These are phyloP conservation scores for Bufo bufo DNA, from an alignment of 2,113 vertebrate genomes.

Conservation along the genomic window DNA sequence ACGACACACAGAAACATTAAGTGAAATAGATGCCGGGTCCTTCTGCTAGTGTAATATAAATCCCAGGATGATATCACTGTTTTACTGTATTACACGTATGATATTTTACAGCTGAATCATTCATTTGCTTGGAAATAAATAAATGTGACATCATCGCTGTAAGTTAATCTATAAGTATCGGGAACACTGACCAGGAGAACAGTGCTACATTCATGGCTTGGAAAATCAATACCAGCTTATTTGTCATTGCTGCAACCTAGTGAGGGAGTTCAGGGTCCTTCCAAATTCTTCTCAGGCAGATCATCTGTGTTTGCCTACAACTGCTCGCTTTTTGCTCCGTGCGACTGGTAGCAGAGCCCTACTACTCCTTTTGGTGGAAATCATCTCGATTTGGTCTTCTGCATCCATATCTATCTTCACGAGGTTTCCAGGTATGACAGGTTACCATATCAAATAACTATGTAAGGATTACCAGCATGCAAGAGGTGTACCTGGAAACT, in stretches of 20 bases:
- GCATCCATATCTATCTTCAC: background rate
- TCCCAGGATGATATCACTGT: background rate
- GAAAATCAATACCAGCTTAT: constrained; percentile 63
- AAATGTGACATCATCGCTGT: constrained; percentile 48
- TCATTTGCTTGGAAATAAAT: background rate
- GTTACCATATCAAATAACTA: background rate
- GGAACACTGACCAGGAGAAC: constrained; percentile 68
- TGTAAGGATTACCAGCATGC: background rate
- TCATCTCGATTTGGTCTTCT: background rate
- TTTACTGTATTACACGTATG: background rate
- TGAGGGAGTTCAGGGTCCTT: constrained; percentile 31
- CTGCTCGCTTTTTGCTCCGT: background rate
- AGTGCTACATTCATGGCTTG: constrained; percentile 64
- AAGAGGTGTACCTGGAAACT: background rate
- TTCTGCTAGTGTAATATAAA: background rate
- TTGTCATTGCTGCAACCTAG: constrained; percentile 48
- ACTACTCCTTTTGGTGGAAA: background rate
- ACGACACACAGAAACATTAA: no score
- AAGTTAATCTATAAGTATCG: constrained; percentile 59
- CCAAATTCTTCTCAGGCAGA: constrained; percentile 46
- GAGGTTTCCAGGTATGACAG: background rate
- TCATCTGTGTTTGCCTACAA: constrained; percentile 57
- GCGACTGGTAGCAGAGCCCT: background rate
- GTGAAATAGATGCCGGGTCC: no score
- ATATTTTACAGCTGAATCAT: background rate